A percentile compares a stretch with the other conserved stretches of the same genome.
These are phyloP conservation scores for Brachypterus glaber DNA, from an alignment of 2,888 invertebrate species.

Conservation along the genomic window DNA sequence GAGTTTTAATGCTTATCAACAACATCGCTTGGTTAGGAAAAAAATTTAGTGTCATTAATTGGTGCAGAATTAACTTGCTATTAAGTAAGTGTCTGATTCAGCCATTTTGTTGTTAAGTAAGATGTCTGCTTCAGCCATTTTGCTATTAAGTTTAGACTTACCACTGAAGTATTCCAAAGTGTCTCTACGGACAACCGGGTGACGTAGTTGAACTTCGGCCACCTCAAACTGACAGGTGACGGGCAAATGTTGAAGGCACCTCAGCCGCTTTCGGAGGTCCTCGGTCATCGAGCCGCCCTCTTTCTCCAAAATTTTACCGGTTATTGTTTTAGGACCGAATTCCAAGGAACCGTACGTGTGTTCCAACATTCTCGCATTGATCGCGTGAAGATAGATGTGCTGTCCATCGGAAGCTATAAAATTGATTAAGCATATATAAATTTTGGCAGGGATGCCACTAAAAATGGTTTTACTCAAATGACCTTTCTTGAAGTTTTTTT, in stretches of 20 bases:
- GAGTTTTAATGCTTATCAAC: no score
- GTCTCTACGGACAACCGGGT: slow-evolving; percentile 59
- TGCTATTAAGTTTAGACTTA: slow-evolving; percentile 35
- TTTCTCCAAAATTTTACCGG: slow-evolving; percentile 75
- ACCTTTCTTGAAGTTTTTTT: slow-evolving; percentile 5
- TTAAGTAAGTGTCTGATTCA: no score
- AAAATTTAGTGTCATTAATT: no score
- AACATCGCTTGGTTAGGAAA: no score
- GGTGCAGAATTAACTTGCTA: no score
- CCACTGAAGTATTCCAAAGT: slow-evolving; percentile 63
- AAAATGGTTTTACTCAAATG: slow-evolving; percentile 2
- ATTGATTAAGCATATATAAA: slow-evolving; percentile 6
- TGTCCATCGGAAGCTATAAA: slow-evolving; percentile 79
- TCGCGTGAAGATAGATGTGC: slow-evolving; percentile 80
- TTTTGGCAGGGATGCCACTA: slow-evolving; percentile 8
- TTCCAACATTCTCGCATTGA: slow-evolving; percentile 84
- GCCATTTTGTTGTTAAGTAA: no score
- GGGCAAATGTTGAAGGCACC: slow-evolving; percentile 80
- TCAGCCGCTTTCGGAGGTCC: slow-evolving; percentile 63
- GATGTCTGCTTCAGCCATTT: no score
- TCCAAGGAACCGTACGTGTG: slow-evolving; percentile 76
- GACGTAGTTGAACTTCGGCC: slow-evolving; percentile 73
- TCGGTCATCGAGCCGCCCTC: slow-evolving; percentile 79
- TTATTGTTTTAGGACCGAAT: slow-evolving; percentile 62
- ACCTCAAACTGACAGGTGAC: slow-evolving; percentile 84